phyloP scores from a whole-genome alignment of 2,113 vertebrate genomes.

The Arvicanthis niloticus region DNA sequence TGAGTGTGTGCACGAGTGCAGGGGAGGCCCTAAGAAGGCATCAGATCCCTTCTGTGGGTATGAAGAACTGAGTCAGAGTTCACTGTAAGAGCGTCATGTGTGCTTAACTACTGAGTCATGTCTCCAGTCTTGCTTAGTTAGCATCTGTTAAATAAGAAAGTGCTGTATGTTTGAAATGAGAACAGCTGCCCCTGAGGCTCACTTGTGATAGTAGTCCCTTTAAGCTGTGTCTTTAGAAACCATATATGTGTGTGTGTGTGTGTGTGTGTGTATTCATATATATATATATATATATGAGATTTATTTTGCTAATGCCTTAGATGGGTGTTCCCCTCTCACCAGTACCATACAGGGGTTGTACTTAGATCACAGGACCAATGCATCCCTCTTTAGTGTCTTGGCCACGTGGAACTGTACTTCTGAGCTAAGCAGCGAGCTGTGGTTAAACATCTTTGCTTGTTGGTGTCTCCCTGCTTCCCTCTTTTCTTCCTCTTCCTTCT shows the following conservation, averaged over 20 bases:
- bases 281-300: accelerated
- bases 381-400: too few relatives aligned
- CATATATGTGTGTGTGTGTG: not conserved
- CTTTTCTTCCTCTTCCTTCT: too few relatives aligned
- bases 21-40: not conserved
- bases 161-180: not conserved
- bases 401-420: not conserved
- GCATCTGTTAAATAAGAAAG: not conserved
- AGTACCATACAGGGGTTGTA: accelerated
- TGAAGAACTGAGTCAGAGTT: not conserved
- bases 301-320: too few relatives aligned
- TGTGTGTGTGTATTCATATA: too few relatives aligned
- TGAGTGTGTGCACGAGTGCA: too few relatives aligned
- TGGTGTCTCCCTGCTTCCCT: not conserved
- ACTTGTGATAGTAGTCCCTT: not conserved
- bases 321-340: not conserved
- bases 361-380: accelerated
- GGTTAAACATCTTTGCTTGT: not conserved
- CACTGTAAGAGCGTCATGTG: not conserved
- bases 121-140: not conserved
- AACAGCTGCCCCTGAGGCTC: not conserved
- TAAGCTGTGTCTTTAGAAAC: not conserved
- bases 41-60: not conserved
- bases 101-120: not conserved
- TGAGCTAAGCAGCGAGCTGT: not conserved